Conservation (phyloP, 2,888 invertebrate genomes). For the Creontiades dilutus region DNA sequence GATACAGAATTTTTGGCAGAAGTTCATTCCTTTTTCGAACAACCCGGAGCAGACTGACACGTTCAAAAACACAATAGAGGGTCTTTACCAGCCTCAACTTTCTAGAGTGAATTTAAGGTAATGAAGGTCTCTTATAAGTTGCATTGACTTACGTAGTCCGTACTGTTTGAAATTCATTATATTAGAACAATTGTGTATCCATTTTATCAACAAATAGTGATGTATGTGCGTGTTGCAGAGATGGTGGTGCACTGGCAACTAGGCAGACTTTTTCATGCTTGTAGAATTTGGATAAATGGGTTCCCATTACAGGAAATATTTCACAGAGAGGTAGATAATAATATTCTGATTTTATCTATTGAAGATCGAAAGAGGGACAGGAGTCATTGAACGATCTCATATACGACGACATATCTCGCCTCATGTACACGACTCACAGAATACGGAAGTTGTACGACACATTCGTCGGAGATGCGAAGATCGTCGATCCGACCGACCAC, state of each 20-base stretch:
- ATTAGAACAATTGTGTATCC: no score
- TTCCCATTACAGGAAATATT: no score
- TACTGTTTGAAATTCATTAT: no score
- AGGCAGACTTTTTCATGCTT: no score
- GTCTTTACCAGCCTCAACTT: constrained; percentile 38
- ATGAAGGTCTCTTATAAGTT: no score
- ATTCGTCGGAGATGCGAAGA: background rate
- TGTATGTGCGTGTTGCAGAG: no score
- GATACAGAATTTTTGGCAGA: constrained; percentile 60
- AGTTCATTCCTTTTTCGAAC: constrained; percentile 34
- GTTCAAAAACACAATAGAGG: constrained; percentile 51
- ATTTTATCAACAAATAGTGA: no score
- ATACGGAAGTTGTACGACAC: constrained; percentile 46
- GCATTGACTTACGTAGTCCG: no score
- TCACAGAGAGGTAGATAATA: no score
- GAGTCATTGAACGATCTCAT: constrained; percentile 44
- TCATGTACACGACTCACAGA: constrained; percentile 55
- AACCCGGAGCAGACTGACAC: constrained; percentile 39
- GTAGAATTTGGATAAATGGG: no score
- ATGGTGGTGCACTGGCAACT: no score
- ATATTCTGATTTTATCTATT: no score
- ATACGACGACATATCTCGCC: constrained; percentile 62
- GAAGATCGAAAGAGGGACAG: background rate
- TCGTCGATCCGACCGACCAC: constrained; percentile 41
- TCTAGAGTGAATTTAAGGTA: constrained; percentile 15